Evolutionary conservation across 2,888 invertebrate genomes (phyloP), one percentile per base, ranked within the genome.

Genomic region (Oxyteleia sp.): DNA sequence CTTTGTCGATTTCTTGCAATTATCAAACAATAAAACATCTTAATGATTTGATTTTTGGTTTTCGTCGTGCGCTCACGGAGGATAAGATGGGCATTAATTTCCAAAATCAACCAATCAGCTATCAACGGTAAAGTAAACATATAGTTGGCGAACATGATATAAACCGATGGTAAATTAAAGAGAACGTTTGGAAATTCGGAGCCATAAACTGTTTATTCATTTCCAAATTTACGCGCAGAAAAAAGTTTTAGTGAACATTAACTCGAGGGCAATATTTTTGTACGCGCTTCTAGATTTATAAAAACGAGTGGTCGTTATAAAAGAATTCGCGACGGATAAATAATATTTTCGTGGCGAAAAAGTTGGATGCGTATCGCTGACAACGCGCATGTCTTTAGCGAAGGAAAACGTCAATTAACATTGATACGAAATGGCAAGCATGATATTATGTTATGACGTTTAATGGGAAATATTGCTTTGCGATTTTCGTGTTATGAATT

Each of bases 1-100:
- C 90, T 90, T 89, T 89, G 88, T 89, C 88, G 88, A 90, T 90
- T 87, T 87, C 85, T 87, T 84, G 88, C 85, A 88, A 91, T 92
- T 90, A 90, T 91, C 71, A 81, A 84, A 87, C 89, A 89, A 91
- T 91, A 90, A 92, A 92, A 89, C 85, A 83, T 82, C 74, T 89
- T 91, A 90, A 91, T 88, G 90, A 92, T 91, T 90, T 72, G 82
- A 84, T 82, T 83, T 84, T 84, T 85, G 75, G 82, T 74, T 63
- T 61, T 61, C 75, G 63, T 78, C 78, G 64, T 64, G 7, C 49
- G 69, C 63, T 68, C 41, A 18, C 63, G 66, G 68, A 84, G 66
- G 72, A 69, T 55, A 53, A 82, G 83, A 51, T 41, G 80, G 57
- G 38, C 71, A 75, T 69, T 83, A 69, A 79, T 79, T 79, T 59